Evolutionary conservation across 1,140 invertebrate genomes (phyloP), one percentile per base, ranked within the genome.

Genomic region (Cyphomyrmex costatus): DNA sequence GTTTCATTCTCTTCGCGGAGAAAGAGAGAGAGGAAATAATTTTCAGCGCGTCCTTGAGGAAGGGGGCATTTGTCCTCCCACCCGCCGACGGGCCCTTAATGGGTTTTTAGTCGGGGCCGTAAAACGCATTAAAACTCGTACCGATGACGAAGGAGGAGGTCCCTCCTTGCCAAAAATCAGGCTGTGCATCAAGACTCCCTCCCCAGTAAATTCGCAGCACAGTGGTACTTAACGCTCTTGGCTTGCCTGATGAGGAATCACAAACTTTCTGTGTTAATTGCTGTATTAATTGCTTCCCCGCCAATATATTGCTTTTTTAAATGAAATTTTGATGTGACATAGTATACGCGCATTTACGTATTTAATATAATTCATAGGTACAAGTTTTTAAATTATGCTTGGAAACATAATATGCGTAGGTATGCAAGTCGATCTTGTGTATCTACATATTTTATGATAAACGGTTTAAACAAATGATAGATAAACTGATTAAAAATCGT

Each of bases 61-160:
- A 89, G 86, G 90, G 86, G 87, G 90, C 90, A 92, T 91, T 92
- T 92, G 90, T 92, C 90, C 89, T 91, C 90, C 88, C 89, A 88
- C 86, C 88, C 91, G 89, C 86, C 88, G 91, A 92, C 89, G 87
- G 78, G 85, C 70, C 89, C 91, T 93, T 94, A 93, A 94, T 94
- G 92, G 93, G 91, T 93, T 94, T 93, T 93, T 91, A 92, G 91
- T 88, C 89, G 74, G 90, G 91, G 89, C 92, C 93, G 91, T 94
- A 94, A 94, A 94, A 94, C 91, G 93, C 92, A 94, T 94, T 94
- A 94, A 94, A 94, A 93, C 92, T 93, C 92, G 88, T 94, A 90
- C 88, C 91, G 92, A 93, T 92, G 92, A 93, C 91, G 93, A 92
- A 93, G 88, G 84, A 88, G 91, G 91, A 91, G 90, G 92, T 90